A percentile compares a stretch with the other conserved stretches of the same genome.
Evolutionary conservation across 2,113 vertebrate genomes (phyloP).

Genomic region (Silurus asotus): DNA sequence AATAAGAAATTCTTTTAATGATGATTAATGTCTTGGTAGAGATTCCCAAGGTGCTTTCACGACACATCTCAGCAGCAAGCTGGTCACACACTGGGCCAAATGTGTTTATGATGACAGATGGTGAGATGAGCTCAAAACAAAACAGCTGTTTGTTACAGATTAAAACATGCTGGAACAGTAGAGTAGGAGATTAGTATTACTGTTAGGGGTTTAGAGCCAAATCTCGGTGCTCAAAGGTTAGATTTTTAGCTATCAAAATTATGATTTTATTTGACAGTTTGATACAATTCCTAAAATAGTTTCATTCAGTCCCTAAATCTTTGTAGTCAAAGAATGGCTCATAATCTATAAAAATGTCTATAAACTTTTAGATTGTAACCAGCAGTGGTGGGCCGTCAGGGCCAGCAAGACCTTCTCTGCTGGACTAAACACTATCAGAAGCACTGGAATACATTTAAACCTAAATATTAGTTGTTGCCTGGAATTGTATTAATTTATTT

Average conservation of each 20-base stretch:
- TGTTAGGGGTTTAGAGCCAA: background rate
- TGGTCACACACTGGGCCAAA: background rate
- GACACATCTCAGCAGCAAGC: background rate
- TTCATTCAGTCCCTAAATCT: background rate
- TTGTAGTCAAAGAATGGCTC: background rate
- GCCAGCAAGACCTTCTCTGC: too few relatives aligned
- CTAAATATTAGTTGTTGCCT: too few relatives aligned
- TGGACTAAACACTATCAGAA: too few relatives aligned
- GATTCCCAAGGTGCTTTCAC: background rate
- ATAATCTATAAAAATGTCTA: background rate
- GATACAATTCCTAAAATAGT: too few relatives aligned
- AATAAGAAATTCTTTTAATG: background rate
- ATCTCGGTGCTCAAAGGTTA: background rate
- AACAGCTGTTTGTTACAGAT: background rate
- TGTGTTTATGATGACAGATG: background rate
- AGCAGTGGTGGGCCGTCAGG: background rate
- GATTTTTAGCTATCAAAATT: background rate
- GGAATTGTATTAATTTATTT: too few relatives aligned
- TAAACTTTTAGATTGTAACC: background rate
- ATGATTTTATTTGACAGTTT: too few relatives aligned
- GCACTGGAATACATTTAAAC: too few relatives aligned
- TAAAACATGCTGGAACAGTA: background rate
- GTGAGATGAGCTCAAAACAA: background rate
- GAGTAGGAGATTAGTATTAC: background rate
- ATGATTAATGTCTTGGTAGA: background rate